phyloP scores from a whole-genome alignment of 2,113 vertebrate species.

The Phoenicopterus ruber region DNA sequence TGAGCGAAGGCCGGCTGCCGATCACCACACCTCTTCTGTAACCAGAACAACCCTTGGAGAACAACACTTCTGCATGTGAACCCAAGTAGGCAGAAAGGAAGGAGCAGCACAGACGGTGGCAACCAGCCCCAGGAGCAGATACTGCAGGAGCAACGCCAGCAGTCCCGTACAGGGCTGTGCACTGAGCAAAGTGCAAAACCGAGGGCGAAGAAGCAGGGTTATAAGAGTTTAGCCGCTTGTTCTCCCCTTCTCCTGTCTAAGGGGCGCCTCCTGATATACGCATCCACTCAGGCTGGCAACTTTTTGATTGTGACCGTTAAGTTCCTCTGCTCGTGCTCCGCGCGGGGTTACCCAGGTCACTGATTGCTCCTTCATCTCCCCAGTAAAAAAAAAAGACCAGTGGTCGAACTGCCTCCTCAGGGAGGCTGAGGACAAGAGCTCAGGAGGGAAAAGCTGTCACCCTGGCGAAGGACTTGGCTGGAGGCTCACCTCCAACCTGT shows the following conservation, averaged over 20 bases:
- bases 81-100: neutral
- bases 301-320: conserved; percentile 13
- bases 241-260: neutral
- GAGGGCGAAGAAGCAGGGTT: neutral
- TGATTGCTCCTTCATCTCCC: neutral
- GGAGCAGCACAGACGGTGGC: neutral
- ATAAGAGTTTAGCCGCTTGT: neutral
- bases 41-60: neutral
- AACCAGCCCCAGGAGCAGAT: neutral
- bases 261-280: neutral
- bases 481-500: neutral
- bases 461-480: neutral
- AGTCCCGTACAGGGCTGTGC: neutral
- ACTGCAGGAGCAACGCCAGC: neutral
- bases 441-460: neutral
- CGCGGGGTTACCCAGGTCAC: neutral
- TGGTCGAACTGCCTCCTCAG: neutral
- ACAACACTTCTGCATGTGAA: neutral
- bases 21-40: neutral
- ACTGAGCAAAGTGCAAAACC: neutral
- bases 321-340: neutral
- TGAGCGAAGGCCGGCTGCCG: neutral
- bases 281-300: neutral
- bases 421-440: neutral
- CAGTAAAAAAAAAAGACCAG: neutral